These are phyloP conservation scores for Argentina silus DNA, from an alignment of 2,797 vertebrate species.

Conservation along the genomic window DNA sequence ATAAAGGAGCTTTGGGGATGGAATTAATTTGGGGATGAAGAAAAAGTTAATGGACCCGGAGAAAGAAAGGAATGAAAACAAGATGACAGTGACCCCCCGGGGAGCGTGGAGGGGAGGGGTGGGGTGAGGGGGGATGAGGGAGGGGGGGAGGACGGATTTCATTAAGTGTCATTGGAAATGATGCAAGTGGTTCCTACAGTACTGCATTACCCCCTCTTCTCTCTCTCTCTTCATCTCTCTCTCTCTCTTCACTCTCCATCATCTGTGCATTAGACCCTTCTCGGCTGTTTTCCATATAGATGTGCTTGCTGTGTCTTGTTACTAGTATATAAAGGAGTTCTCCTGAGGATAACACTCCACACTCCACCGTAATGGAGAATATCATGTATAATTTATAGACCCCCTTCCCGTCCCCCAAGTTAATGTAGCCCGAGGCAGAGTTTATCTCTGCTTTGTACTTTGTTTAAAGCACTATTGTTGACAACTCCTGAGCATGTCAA, in stretches of 20 bases:
- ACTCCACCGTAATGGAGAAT: constrained; percentile 36
- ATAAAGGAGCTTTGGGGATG: constrained; percentile 34
- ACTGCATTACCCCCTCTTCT: background rate
- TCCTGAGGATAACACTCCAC: background rate
- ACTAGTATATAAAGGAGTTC: background rate
- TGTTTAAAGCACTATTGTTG: constrained; percentile 79
- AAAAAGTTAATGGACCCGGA: constrained; percentile 42
- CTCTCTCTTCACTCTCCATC: background rate
- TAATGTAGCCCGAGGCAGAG: constrained; percentile 79
- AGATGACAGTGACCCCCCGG: constrained; percentile 42
- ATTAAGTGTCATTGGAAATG: constrained; percentile 50
- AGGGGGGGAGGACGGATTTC: constrained; percentile 5
- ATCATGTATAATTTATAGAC: constrained; percentile 68
- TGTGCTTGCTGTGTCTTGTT: constrained; percentile 19
- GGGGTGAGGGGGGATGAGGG: background rate
- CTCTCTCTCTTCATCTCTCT: constrained; percentile 14
- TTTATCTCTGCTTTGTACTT: constrained; percentile 83
- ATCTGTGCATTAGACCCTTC: no score
- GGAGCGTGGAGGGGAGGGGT: constrained; percentile 22
- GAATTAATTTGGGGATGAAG: constrained; percentile 44
- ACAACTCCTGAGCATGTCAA: constrained; percentile 79
- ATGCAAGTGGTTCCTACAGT: constrained; percentile 47
- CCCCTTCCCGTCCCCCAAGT: constrained; percentile 66
- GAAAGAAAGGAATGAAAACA: constrained; percentile 38
- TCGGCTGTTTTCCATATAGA: constrained; percentile 37